Evolutionary conservation across 2,797 vertebrate species (phyloP).

Genomic region (Oryzias dopingdopingensis): DNA sequence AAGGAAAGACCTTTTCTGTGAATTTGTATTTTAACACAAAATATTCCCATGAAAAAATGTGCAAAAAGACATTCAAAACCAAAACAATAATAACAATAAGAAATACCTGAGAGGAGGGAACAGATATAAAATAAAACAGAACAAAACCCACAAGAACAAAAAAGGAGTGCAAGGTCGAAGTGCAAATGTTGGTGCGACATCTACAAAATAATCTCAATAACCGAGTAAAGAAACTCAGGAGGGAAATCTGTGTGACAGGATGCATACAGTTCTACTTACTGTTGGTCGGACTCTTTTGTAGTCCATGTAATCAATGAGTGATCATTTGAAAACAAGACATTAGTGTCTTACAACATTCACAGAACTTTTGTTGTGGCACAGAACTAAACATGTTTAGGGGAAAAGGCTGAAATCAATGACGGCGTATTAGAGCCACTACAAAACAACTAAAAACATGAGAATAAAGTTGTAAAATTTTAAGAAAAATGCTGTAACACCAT

Average conservation of each 20-base stretch:
- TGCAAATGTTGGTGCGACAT: conserved; percentile 47
- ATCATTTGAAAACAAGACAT: conserved; percentile 86
- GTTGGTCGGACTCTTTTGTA: conserved; percentile 78
- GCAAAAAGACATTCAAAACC: conserved; percentile 57
- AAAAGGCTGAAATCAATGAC: neutral
- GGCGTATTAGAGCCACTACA: too few species aligned
- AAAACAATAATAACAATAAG: conserved; percentile 6
- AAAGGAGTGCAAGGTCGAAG: conserved; percentile 62
- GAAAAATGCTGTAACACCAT: too few species aligned
- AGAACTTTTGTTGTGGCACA: conserved; percentile 75
- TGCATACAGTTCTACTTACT: conserved; percentile 82
- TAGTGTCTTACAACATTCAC: conserved; percentile 82
- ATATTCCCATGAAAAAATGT: conserved; percentile 42
- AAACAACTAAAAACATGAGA: too few species aligned
- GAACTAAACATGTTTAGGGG: conserved; percentile 62
- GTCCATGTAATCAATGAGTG: conserved; percentile 85
- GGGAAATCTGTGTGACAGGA: conserved; percentile 64
- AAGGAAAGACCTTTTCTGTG: conserved; percentile 54
- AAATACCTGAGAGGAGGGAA: conserved; percentile 48
- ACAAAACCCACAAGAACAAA: conserved; percentile 50
- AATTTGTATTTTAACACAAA: conserved; percentile 43
- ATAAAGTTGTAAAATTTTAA: too few species aligned
- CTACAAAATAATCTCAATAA: conserved; percentile 51
- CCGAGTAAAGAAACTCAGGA: conserved; percentile 55
- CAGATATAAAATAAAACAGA: conserved; percentile 40